Percentiles rank a stretch among this genome's conserved stretches.
phyloP scores from a whole-genome alignment of 2,888 invertebrate genomes.

The Eristalinus sepulchralis region DNA sequence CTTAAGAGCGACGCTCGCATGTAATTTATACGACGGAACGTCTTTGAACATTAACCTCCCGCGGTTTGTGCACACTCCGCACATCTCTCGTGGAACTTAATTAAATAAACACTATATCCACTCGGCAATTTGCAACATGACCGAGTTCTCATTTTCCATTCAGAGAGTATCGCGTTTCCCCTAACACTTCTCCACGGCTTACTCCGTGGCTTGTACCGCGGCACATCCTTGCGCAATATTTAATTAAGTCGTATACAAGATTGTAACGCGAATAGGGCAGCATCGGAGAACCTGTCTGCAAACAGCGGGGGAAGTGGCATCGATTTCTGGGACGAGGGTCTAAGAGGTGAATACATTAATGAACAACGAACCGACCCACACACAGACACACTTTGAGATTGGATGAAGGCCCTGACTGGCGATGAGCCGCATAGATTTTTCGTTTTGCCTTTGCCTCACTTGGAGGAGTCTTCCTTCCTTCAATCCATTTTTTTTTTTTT shows the following conservation, averaged over 20 bases:
- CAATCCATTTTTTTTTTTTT: neutral
- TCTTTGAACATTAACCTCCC: neutral
- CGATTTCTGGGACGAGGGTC: neutral
- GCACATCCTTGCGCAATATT: constrained; percentile 19
- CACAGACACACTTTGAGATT: neutral
- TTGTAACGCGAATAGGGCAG: neutral
- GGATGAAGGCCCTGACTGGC: neutral
- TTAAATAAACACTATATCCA: constrained; percentile 30
- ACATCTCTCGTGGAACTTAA: constrained; percentile 10
- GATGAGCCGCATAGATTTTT: neutral
- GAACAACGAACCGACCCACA: no score
- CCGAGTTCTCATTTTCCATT: constrained; percentile 27
- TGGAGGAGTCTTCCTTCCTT: neutral
- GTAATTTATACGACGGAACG: neutral
- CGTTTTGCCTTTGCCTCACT: neutral
- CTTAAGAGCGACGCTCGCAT: neutral
- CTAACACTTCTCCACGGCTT: neutral
- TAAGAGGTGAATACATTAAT: neutral
- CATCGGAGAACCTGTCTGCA: neutral
- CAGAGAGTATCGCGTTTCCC: neutral
- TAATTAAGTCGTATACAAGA: constrained; percentile 21
- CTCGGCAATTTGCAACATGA: constrained; percentile 40
- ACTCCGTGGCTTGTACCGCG: constrained; percentile 6
- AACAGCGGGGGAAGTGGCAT: neutral
- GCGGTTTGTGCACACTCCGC: constrained; percentile 1